A percentile compares a stretch with the other conserved stretches of the same genome.
Evolutionary conservation across 2,797 vertebrate species (phyloP).

Genomic region (Siniperca undulata): DNA sequence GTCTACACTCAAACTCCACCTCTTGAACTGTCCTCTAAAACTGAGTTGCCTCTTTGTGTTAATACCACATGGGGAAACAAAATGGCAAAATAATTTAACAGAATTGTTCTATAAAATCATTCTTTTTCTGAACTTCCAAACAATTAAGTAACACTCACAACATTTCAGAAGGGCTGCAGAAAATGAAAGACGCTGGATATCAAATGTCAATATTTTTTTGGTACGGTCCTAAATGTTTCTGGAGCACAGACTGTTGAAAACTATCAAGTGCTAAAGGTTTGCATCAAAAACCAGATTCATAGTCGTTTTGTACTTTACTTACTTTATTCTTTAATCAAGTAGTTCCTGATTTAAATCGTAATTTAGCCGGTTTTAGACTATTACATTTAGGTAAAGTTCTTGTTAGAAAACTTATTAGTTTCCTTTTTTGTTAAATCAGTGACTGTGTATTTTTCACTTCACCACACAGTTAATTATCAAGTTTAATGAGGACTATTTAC

Average conservation of each 20-base stretch:
- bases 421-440: slow-evolving; percentile 6
- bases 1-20: slow-evolving; percentile 6
- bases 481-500: slow-evolving; percentile 56
- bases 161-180: not conserved
- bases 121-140: not conserved
- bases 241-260: no score
- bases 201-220: not conserved
- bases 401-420: not conserved
- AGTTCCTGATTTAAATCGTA: no score
- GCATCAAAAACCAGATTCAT: not conserved
- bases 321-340: no score
- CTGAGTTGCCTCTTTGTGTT: not conserved
- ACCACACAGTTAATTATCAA: slow-evolving; percentile 58
- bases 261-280: not conserved
- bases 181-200: not conserved
- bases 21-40: slow-evolving; percentile 5
- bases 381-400: no score
- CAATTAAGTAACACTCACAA: not conserved
- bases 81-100: not conserved
- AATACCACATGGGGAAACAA: slow-evolving; percentile 2
- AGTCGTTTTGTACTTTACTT: no score
- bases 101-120: not conserved
- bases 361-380: no score
- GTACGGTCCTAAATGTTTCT: not conserved
- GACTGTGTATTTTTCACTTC: slow-evolving; percentile 21